Base-by-base conservation (phyloP, 2,113 vertebrate genomes). In the Perca schrenkii region DNA sequence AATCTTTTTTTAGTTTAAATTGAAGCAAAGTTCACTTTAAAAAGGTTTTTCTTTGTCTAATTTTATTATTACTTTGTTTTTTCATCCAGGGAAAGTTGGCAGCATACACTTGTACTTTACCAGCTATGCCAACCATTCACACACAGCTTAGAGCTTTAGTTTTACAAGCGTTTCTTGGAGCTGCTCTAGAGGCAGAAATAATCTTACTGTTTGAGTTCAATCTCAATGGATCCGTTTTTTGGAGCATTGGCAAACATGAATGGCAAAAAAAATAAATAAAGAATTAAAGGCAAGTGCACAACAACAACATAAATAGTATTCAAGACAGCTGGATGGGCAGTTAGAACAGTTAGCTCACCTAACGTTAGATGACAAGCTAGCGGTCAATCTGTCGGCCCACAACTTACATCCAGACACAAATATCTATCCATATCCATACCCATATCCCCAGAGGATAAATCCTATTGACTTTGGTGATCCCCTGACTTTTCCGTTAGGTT, bases 61-160 rank as follows among this genome's bases (percentile, higher is more conserved):
- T 72, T 64, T 57, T 52, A 77, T 77, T 82, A 16, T 8, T 52
- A 28, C n/a, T 53, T 54, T 66, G 10, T 11, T 22, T 63, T 57
- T 53, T 53, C 3, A 57, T 54, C 8, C 22, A 34, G 49, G 16
- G 25, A 79, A 66, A 50, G 43, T 80, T 83, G 68, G 66, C 65
- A 68, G 50, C 34, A 25, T 12, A 43, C 2, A 8, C n/a, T 64
- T 77, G 52, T 28, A 34, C 36, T 76, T 80, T 57, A 71, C 66
- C 49, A 28, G 50, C 74, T 53, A 40, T 63, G 74, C 74, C 50
- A 77, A 47, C 25, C 34, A 46, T 78, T 28, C 53, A 25, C 53
- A 68, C 75, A 75, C 63, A 81, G 83, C 89, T 89, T 74, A 84
- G 40, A 68, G 69, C 61, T 79, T 89, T 57, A 71, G 62, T 80